These are phyloP conservation scores for Lasioglossum villosulum DNA, from an alignment of 2,888 invertebrate species.

Conservation along the genomic window DNA sequence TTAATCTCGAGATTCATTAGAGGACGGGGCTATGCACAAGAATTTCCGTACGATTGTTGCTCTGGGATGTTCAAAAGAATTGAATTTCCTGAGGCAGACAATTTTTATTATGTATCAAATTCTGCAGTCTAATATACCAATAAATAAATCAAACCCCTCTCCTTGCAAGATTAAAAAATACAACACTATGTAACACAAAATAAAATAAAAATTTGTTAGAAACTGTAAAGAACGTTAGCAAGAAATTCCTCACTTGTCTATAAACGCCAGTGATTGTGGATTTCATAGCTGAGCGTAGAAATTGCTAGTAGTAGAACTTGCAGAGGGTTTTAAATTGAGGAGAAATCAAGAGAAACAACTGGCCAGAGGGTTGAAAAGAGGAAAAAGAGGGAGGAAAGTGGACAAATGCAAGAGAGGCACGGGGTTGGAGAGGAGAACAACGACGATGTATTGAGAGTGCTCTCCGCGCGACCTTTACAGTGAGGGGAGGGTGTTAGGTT, in stretches of 20 bases:
- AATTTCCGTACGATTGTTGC: background rate
- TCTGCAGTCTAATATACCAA: too few relatives aligned
- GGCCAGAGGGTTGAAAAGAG: background rate
- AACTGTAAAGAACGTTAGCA: background rate
- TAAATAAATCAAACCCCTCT: too few relatives aligned
- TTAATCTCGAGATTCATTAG: constrained; percentile 13
- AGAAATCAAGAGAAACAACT: background rate
- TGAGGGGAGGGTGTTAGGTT: constrained; percentile 66
- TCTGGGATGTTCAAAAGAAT: background rate
- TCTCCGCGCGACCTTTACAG: constrained; percentile 9
- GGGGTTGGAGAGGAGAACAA: constrained; percentile 18
- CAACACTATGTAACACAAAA: background rate
- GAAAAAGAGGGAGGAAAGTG: constrained; percentile 1
- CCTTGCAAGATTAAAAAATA: background rate
- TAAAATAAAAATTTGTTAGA: background rate
- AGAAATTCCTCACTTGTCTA: background rate
- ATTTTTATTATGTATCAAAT: background rate
- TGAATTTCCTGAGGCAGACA: background rate
- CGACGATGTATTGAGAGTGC: constrained; percentile 40
- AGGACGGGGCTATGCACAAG: background rate
- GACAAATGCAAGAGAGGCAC: background rate
- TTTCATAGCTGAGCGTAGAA: background rate
- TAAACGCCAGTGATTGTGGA: background rate
- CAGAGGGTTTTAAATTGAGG: background rate
- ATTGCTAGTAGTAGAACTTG: background rate